A percentile compares a stretch with the other conserved stretches of the same genome.
Conservation (phyloP, 2,797 vertebrate genomes). For the Fistularia commersonii region DNA sequence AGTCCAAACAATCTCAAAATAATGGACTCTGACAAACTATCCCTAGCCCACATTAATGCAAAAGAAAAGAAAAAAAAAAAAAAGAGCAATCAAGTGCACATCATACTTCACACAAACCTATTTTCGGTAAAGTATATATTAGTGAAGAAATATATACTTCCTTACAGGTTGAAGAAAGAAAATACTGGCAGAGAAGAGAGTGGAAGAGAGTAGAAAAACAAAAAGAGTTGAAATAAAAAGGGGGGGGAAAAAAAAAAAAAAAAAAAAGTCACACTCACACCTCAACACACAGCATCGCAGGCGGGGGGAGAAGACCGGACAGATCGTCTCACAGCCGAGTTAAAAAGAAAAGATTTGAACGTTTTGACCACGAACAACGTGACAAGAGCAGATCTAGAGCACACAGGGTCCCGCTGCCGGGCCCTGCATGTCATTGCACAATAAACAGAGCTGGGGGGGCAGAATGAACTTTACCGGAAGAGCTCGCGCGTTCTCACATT, state of each 20-base stretch:
- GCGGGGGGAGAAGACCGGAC: no score
- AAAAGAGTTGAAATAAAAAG: no score
- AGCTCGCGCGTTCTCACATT: constrained; percentile 36
- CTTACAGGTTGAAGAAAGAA: constrained; percentile 64
- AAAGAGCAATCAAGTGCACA: constrained; percentile 80
- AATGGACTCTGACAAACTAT: constrained; percentile 82
- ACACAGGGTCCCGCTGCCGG: constrained; percentile 52
- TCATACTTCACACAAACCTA: constrained; percentile 81
- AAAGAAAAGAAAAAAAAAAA: constrained; percentile 53
- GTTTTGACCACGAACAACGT: constrained; percentile 60
- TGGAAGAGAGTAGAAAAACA: constrained; percentile 45
- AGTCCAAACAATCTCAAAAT: constrained; percentile 71
- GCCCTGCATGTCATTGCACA: constrained; percentile 58
- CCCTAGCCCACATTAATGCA: constrained; percentile 82
- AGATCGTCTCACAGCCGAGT: no score
- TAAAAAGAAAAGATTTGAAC: constrained; percentile 67
- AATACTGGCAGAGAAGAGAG: constrained; percentile 68
- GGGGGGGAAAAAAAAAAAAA: constrained; percentile 10
- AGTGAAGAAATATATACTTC: constrained; percentile 80
- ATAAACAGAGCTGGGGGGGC: constrained; percentile 31
- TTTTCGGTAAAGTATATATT: constrained; percentile 83
- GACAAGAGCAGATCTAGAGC: constrained; percentile 40
- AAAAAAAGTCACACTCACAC: constrained; percentile 36
- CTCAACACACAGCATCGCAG: constrained; percentile 51
- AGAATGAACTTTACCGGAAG: constrained; percentile 77